A percentile compares a stretch with the other conserved stretches of the same genome.
Conservation (phyloP, 2,113 vertebrate genomes). For the Gallinago media region DNA sequence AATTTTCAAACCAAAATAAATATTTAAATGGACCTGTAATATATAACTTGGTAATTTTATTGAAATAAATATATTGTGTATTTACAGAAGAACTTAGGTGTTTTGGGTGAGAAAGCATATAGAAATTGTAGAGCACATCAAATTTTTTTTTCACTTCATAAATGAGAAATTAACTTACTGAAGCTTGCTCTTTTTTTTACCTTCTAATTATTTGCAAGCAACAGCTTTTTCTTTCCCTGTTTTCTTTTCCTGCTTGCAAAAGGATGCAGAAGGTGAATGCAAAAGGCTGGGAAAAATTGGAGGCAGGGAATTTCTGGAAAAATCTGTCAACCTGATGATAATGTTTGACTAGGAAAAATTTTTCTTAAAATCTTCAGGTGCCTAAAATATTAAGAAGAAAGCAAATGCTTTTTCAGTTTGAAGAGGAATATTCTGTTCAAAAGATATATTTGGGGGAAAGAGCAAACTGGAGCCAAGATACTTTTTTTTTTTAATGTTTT, state of each 20-base stretch:
- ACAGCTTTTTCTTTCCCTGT: background rate
- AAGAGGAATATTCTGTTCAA: background rate
- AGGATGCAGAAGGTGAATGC: background rate
- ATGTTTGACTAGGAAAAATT: background rate
- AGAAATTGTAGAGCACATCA: background rate
- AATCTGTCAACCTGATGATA: background rate
- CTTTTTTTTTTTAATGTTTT: background rate
- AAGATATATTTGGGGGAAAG: background rate
- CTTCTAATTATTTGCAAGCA: background rate
- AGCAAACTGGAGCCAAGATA: background rate
- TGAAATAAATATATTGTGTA: background rate
- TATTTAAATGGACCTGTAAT: background rate
- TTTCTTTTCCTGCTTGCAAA: background rate
- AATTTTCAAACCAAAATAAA: background rate
- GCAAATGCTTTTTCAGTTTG: background rate
- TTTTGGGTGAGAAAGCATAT: accelerated
- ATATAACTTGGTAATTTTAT: background rate
- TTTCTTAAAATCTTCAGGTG: background rate
- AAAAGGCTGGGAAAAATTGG: background rate
- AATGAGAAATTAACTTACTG: background rate
- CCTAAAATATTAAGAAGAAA: background rate
- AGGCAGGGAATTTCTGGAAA: background rate
- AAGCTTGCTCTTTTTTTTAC: background rate
- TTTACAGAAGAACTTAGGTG: background rate
- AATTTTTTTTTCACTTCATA: background rate